Evolutionary conservation across 2,113 vertebrate species (phyloP).

Genomic region (Smithornis capensis): DNA sequence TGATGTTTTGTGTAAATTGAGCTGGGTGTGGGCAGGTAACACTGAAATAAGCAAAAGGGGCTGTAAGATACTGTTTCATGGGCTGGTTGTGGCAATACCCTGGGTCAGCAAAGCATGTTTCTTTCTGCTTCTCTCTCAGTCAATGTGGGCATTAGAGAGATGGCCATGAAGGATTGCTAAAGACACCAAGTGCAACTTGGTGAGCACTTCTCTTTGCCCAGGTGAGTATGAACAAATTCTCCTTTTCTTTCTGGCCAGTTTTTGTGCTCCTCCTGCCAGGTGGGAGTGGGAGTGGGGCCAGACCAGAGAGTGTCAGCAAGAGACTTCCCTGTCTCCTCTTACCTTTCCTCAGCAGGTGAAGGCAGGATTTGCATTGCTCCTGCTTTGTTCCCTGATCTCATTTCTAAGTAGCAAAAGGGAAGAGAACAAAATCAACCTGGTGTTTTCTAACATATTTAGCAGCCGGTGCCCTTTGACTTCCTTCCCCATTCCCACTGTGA

Average conservation of each 20-base stretch:
- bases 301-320: neutral
- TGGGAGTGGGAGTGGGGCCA: neutral
- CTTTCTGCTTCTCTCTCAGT: neutral
- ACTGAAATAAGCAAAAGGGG: neutral
- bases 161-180: fast-evolving
- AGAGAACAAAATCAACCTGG: neutral
- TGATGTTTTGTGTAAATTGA: neutral
- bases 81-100: fast-evolving
- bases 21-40: neutral
- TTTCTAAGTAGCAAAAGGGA: neutral
- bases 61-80: fast-evolving
- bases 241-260: neutral
- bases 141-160: neutral
- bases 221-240: neutral
- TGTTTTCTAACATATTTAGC: slow-evolving; percentile 1
- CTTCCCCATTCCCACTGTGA: slow-evolving; percentile 28
- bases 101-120: neutral
- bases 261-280: neutral
- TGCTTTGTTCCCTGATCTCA: neutral
- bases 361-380: neutral
- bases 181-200: fast-evolving
- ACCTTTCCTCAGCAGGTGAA: neutral
- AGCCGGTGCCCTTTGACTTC: slow-evolving; percentile 37
- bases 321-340: neutral
- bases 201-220: neutral